These are phyloP conservation scores for Chironomus striatipennis DNA, from an alignment of 1,140 invertebrate species.

Conservation along the genomic window DNA sequence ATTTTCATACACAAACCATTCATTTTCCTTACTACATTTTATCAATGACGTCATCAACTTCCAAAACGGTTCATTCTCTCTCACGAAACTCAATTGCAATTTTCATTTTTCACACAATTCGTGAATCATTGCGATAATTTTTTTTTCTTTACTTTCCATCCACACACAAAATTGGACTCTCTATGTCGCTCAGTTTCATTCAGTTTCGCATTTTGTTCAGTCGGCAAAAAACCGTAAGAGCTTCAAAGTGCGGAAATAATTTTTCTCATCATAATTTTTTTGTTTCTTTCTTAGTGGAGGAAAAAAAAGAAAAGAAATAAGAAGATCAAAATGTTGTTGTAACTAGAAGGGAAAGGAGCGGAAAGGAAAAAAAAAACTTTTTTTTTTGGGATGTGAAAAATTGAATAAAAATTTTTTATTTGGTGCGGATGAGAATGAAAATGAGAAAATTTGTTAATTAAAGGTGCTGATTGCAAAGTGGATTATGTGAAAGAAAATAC, in stretches of 20 bases:
- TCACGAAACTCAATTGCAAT: neutral
- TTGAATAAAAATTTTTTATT: too few species aligned
- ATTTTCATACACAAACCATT: neutral
- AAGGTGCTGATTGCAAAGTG: too few species aligned
- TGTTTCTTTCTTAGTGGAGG: neutral
- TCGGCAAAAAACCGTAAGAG: neutral
- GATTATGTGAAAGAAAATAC: too few species aligned
- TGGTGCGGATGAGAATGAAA: too few species aligned
- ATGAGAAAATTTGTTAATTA: too few species aligned
- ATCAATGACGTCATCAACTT: constrained; percentile 20
- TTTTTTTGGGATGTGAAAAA: too few species aligned
- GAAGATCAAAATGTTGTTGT: neutral
- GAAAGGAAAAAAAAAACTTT: too few species aligned
- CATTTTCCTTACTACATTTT: neutral
- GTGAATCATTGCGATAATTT: neutral
- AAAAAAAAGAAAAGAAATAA: neutral
- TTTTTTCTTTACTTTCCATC: neutral
- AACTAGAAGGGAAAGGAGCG: neutral
- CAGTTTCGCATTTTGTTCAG: constrained; percentile 19
- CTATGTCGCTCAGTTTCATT: neutral
- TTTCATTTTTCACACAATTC: neutral
- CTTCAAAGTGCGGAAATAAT: constrained; percentile 2
- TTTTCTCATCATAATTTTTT: neutral
- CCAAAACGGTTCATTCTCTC: neutral
- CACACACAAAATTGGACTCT: neutral